Percentiles rank a stretch among this genome's conserved stretches.
Conservation (phyloP, 2,888 invertebrate species). For the Nomada hirtipes region DNA sequence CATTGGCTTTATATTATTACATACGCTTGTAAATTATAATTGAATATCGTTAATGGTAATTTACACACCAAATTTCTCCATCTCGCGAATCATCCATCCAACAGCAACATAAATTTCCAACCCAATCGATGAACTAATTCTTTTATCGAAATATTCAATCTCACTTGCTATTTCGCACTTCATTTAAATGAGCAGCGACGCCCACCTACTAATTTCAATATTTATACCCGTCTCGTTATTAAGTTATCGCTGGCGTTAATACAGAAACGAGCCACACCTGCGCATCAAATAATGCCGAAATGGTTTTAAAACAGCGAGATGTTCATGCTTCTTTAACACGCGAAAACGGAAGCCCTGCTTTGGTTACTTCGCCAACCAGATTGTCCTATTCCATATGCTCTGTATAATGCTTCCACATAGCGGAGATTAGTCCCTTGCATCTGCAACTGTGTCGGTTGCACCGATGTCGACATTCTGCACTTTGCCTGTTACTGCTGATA, state of each 20-base stretch:
- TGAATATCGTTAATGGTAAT: too few relatives aligned
- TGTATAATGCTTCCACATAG: constrained; percentile 51
- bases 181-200: not conserved
- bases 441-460: constrained; percentile 47
- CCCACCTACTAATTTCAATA: not conserved
- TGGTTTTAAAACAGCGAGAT: constrained; percentile 18
- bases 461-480: constrained; percentile 27
- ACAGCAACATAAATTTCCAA: too few relatives aligned
- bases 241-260: not conserved
- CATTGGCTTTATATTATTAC: too few relatives aligned
- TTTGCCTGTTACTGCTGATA: constrained; percentile 60
- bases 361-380: constrained; percentile 45
- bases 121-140: too few relatives aligned
- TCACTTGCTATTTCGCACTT: too few relatives aligned
- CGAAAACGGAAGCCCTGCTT: constrained; percentile 14
- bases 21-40: too few relatives aligned
- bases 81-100: too few relatives aligned
- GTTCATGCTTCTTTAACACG: constrained; percentile 29
- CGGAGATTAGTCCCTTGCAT: constrained; percentile 63
- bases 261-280: not conserved
- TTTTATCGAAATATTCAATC: too few relatives aligned
- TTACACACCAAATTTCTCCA: too few relatives aligned
- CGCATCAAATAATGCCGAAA: not conserved
- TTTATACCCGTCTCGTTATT: not conserved
- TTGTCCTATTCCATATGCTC: constrained; percentile 41